A percentile compares a stretch with the other conserved stretches of the same genome.
Conservation (phyloP, 2,888 invertebrate species). For the Polydrusus cervinus region DNA sequence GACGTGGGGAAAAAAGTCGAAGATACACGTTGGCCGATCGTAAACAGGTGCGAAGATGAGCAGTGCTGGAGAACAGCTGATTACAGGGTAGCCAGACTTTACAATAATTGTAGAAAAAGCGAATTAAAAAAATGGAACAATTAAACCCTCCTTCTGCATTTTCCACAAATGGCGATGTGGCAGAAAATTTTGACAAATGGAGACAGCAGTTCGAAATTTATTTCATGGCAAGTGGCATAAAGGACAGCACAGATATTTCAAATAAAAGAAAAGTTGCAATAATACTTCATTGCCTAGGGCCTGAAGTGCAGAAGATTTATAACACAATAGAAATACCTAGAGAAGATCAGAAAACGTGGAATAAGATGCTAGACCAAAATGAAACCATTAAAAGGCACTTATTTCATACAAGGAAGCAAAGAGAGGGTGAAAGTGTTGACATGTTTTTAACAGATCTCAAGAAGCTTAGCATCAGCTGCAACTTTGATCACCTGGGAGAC, state of each 20-base stretch:
- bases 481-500: constrained; percentile 24
- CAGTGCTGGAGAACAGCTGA: too few relatives aligned
- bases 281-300: not conserved
- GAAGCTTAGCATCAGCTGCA: constrained; percentile 12
- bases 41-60: too few relatives aligned
- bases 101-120: too few relatives aligned
- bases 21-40: too few relatives aligned
- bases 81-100: too few relatives aligned
- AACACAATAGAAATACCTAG: not conserved
- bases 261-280: constrained; percentile 39
- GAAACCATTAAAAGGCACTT: constrained; percentile 10
- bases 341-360: not conserved
- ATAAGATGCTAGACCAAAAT: not conserved
- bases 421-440: constrained; percentile 26
- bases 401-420: constrained; percentile 30
- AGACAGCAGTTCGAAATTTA: constrained; percentile 32
- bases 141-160: not conserved
- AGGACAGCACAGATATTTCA: not conserved
- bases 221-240: constrained; percentile 16
- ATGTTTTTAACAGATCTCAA: constrained; percentile 13
- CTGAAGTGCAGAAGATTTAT: not conserved
- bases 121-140: not conserved
- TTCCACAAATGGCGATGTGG: not conserved
- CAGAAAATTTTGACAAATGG: constrained; percentile 14
- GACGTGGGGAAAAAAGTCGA: too few relatives aligned